Conservation (phyloP, 2,888 invertebrate species). For the Drosophila algonquin region DNA sequence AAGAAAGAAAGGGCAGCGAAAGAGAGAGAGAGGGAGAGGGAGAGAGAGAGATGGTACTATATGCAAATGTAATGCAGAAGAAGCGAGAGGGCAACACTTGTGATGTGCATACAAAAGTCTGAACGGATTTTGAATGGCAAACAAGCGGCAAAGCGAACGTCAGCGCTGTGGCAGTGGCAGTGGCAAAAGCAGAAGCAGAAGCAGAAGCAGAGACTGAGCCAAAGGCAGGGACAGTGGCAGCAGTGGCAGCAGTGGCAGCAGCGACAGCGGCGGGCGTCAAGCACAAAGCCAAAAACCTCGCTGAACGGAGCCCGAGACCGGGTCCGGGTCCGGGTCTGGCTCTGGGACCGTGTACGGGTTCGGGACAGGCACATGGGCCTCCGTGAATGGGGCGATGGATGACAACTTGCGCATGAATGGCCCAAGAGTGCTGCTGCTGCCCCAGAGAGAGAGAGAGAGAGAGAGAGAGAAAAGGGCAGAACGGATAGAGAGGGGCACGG, state of each 20-base stretch:
- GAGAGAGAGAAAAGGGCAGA: not conserved
- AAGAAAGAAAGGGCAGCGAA: constrained; percentile 26
- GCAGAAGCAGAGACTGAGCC: constrained; percentile 13
- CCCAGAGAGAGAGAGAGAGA: not conserved
- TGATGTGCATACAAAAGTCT: constrained; percentile 77
- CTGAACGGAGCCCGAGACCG: constrained; percentile 41
- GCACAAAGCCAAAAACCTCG: constrained; percentile 53
- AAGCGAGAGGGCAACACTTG: constrained; percentile 65
- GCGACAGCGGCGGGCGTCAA: constrained; percentile 17
- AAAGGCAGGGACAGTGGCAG: constrained; percentile 39
- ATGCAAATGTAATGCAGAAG: constrained; percentile 39
- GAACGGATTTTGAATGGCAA: constrained; percentile 80
- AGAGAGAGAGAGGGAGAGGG: constrained; percentile 22
- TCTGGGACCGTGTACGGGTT: not conserved
- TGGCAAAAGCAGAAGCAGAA: constrained; percentile 28
- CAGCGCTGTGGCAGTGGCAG: constrained; percentile 16
- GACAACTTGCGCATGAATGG: constrained; percentile 78
- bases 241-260: constrained; percentile 20
- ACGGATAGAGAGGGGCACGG: constrained; percentile 12
- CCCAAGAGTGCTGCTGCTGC: constrained; percentile 47
- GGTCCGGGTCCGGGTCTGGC: constrained; percentile 13
- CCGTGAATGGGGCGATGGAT: constrained; percentile 64
- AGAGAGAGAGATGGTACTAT: constrained; percentile 33
- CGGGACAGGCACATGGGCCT: not conserved
- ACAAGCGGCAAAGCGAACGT: constrained; percentile 63